Conservation (phyloP, 2,797 vertebrate species). For the Trichosurus vulpecula region DNA sequence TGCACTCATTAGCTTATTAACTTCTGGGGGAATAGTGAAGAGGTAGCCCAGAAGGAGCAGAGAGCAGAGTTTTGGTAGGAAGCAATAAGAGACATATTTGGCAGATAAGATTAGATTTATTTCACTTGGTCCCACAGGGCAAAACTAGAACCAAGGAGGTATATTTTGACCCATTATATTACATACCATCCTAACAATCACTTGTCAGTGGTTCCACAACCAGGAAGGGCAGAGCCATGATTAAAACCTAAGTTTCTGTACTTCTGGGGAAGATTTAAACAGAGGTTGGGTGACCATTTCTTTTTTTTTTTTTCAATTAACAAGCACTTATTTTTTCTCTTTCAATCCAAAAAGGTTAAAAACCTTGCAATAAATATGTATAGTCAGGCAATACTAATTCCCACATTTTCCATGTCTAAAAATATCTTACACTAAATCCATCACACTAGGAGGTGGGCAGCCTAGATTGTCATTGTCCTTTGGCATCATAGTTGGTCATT, state of each 20-base stretch:
- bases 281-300: background rate
- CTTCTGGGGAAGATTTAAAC: background rate
- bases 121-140: background rate
- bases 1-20: background rate
- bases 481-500: background rate
- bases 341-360: background rate
- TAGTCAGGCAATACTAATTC: background rate
- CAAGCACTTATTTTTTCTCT: background rate
- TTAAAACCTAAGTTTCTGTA: background rate
- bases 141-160: background rate
- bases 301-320: background rate
- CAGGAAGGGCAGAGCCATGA: background rate
- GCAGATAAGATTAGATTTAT: background rate
- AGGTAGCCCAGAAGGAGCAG: background rate
- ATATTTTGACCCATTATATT: no score
- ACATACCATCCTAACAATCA: background rate
- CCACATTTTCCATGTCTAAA: background rate
- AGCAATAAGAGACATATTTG: background rate
- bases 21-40: background rate
- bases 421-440: background rate
- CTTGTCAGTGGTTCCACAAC: background rate
- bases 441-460: background rate
- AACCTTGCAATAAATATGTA: background rate
- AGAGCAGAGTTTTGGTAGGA: background rate
- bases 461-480: background rate